Percentiles rank a stretch among this genome's conserved stretches.
These are phyloP conservation scores for Cheilosia variabilis DNA, from an alignment of 2,888 invertebrate species.

Conservation along the genomic window DNA sequence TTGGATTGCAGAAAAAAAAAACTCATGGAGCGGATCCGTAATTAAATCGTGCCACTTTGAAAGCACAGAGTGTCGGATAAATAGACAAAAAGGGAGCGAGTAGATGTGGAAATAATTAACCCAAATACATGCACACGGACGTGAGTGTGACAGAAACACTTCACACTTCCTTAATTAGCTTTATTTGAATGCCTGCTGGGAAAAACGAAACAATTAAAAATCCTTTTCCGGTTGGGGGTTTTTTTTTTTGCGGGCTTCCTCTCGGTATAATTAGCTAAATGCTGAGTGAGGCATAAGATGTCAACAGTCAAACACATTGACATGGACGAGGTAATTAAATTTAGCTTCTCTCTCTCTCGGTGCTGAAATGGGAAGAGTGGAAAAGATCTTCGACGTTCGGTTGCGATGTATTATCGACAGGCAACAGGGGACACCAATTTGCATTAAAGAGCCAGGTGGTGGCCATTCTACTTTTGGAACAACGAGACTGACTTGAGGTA, in stretches of 20 bases:
- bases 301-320: conserved; percentile 59
- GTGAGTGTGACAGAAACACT: conserved; percentile 19
- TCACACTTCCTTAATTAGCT: conserved; percentile 59
- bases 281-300: conserved; percentile 47
- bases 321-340: conserved; percentile 49
- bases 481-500: no score
- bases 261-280: conserved; percentile 55
- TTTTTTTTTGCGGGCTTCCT: conserved; percentile 15
- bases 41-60: conserved; percentile 34
- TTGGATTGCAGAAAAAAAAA: no score
- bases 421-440: no score
- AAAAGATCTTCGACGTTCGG: no score
- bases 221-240: conserved; percentile 49
- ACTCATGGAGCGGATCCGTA: not conserved
- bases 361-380: no score
- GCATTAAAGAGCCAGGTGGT: no score
- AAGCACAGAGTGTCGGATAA: not conserved
- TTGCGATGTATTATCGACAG: no score
- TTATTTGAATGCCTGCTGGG: conserved; percentile 28
- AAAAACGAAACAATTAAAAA: conserved; percentile 29
- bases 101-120: conserved; percentile 52
- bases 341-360: not conserved
- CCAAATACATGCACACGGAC: conserved; percentile 16
- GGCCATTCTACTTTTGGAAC: no score
- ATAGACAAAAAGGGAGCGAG: conserved; percentile 9